A percentile compares a stretch with the other conserved stretches of the same genome.
Evolutionary conservation across 2,113 vertebrate species (phyloP).

Genomic region (Mola mola): DNA sequence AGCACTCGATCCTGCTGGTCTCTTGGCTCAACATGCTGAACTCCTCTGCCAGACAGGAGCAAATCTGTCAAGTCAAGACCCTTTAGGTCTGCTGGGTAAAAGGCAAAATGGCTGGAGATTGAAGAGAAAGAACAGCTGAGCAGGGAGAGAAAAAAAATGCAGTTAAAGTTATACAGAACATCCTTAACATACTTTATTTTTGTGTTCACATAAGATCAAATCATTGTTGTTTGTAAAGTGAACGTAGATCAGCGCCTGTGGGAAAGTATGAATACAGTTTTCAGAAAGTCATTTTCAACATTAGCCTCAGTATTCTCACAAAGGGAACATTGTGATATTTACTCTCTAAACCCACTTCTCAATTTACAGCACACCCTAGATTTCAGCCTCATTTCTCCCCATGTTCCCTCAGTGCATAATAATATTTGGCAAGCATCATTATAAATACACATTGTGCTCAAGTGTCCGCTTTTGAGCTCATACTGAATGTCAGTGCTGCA

Average conservation of each 20-base stretch:
- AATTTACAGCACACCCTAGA: no score
- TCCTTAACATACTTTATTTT: no score
- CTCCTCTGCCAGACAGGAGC: slow-evolving; percentile 18
- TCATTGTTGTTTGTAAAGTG: neutral
- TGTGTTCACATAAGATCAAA: neutral
- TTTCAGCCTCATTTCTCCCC: neutral
- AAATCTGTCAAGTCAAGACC: slow-evolving; percentile 34
- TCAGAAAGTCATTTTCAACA: neutral
- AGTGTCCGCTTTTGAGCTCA: slow-evolving; percentile 4
- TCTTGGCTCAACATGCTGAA: slow-evolving; percentile 19
- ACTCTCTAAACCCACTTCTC: neutral
- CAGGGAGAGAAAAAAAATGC: slow-evolving; percentile 8
- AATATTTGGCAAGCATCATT: neutral
- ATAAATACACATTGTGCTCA: slow-evolving; percentile 2
- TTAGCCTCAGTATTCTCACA: neutral
- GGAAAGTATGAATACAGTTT: neutral
- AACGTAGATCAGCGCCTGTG: neutral
- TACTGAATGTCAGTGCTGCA: neutral
- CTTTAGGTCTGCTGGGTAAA: slow-evolving; percentile 25
- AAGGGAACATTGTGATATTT: neutral
- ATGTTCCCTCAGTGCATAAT: neutral
- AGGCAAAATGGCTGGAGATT: slow-evolving; percentile 35
- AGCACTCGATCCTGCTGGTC: slow-evolving; percentile 38
- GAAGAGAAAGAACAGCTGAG: slow-evolving; percentile 32
- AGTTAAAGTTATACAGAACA: slow-evolving; percentile 1